phyloP scores from a whole-genome alignment of 1,140 invertebrate species.

The Neodiprion virginianus region DNA sequence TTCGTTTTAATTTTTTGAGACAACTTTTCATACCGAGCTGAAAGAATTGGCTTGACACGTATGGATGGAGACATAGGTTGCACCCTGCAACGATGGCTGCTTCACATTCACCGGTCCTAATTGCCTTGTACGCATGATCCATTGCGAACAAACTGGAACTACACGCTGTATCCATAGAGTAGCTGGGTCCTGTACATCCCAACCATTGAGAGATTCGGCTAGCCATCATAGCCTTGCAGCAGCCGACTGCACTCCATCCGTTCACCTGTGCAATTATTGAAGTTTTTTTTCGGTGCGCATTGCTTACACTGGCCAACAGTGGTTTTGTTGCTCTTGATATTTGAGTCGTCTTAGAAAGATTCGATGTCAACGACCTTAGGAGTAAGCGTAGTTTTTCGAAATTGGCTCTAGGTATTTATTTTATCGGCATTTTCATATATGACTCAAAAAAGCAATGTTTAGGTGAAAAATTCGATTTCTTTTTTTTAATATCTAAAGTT shows the following conservation, averaged over 20 bases:
- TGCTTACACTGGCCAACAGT: too few species aligned
- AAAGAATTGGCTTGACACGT: constrained; percentile 81
- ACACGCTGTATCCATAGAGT: constrained; percentile 87
- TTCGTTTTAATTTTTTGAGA: too few species aligned
- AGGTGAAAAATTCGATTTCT: too few species aligned
- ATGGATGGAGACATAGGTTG: constrained; percentile 85
- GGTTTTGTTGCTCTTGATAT: too few species aligned
- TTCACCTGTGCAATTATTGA: constrained; percentile 39
- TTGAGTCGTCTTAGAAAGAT: too few species aligned
- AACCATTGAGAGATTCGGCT: constrained; percentile 85
- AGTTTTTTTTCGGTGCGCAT: too few species aligned
- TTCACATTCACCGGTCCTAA: constrained; percentile 82
- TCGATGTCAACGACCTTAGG: too few species aligned
- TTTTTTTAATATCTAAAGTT: too few species aligned
- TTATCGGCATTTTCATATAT: too few species aligned
- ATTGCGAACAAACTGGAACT: constrained; percentile 87
- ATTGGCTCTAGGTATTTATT: too few species aligned
- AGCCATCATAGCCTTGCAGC: constrained; percentile 89
- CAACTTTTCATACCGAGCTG: constrained; percentile 51
- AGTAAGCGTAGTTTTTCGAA: too few species aligned
- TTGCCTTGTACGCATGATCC: constrained; percentile 80
- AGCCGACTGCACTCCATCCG: constrained; percentile 64
- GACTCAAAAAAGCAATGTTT: too few species aligned
- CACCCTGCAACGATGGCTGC: constrained; percentile 86
- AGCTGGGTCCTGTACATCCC: constrained; percentile 78